Evolutionary conservation across 2,888 invertebrate species (phyloP), one percentile per base, ranked within the genome.

Genomic region (Lasioglossum villosulum): DNA sequence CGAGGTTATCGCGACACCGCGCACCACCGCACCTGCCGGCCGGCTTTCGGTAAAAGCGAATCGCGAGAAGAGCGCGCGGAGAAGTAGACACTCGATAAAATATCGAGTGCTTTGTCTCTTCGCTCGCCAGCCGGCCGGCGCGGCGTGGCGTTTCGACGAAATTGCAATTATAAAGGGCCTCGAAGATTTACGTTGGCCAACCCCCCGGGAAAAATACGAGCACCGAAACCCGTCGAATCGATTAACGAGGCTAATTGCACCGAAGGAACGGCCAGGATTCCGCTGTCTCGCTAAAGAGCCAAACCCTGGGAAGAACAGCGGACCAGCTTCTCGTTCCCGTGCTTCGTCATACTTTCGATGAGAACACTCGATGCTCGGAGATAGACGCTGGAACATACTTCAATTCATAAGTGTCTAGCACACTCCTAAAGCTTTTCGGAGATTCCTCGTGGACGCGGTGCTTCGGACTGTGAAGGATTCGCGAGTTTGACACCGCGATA

Each of bases 241-340:
- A 77, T 77, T 77, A 70, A 76, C 68, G 73, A 70, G 59, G 68
- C 19, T 78, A 75, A 85, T 68, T 39, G 56, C 48, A 5, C 12
- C n/a, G 59, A 56, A 70, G 63, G 19, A 63, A 27, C 34, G 37
- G n/a, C 2, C 48, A 0, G 70, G 37, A 8, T 52, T 34, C 48
- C 16, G 52, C 59, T 45, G 37, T 80, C 42, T 12, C 42, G 66
- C 59, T 56, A 30, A 42, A 52, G 52, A 16, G 63, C 75, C 63
- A 74, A 84, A 89, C 84, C 85, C 70, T 70, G 63, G 23, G 80
- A 84, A 82, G 81, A 86, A 86, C 78, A 88, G 83, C 76, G 80
- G 89, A 90, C 90, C 92, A 86, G 92, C 86, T 91, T 92, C 91
- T 91, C 92, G 91, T 90, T 81, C 75, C 86, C 86, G 37, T 66